Percentiles rank a stretch among this genome's conserved stretches.
phyloP scores from a whole-genome alignment of 1,140 invertebrate species.

The Diorhabda carinulata region DNA sequence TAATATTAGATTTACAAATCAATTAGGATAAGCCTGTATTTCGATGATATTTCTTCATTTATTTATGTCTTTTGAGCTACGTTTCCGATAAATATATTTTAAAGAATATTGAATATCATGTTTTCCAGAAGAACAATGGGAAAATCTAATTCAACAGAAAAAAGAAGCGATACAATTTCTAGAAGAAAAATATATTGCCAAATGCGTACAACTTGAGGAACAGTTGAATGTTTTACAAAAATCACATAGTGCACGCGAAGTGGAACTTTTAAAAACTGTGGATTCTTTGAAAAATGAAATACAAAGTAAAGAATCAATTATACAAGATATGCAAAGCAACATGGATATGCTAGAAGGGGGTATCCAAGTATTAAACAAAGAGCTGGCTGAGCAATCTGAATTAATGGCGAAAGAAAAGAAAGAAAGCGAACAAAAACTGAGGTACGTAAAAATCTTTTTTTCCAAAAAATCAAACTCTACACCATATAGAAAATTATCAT shows the following conservation, averaged over 20 bases:
- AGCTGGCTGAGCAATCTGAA: slow-evolving; percentile 41
- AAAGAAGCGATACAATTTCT: slow-evolving; percentile 52
- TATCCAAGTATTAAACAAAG: slow-evolving; percentile 45
- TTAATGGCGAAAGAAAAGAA: slow-evolving; percentile 34
- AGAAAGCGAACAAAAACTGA: slow-evolving; percentile 44
- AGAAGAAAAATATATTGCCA: slow-evolving; percentile 52
- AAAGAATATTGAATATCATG: background rate
- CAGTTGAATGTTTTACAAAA: slow-evolving; percentile 46
- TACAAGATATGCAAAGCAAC: slow-evolving; percentile 47
- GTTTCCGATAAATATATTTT: no score
- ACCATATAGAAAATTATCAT: no score
- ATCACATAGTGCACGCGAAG: slow-evolving; percentile 41
- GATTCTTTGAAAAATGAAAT: slow-evolving; percentile 44
- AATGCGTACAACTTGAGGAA: slow-evolving; percentile 51
- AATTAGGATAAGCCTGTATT: no score
- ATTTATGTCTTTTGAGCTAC: no score
- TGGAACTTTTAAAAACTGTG: slow-evolving; percentile 46
- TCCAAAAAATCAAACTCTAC: no score
- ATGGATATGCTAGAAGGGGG: slow-evolving; percentile 47
- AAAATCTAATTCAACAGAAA: slow-evolving; percentile 53
- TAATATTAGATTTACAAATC: no score
- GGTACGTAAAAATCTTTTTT: slow-evolving; percentile 27
- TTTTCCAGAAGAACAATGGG: slow-evolving; percentile 52
- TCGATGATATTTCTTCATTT: no score
- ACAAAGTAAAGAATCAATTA: slow-evolving; percentile 41